Evolutionary conservation across 2,113 vertebrate genomes (phyloP).

Genomic region (human): DNA sequence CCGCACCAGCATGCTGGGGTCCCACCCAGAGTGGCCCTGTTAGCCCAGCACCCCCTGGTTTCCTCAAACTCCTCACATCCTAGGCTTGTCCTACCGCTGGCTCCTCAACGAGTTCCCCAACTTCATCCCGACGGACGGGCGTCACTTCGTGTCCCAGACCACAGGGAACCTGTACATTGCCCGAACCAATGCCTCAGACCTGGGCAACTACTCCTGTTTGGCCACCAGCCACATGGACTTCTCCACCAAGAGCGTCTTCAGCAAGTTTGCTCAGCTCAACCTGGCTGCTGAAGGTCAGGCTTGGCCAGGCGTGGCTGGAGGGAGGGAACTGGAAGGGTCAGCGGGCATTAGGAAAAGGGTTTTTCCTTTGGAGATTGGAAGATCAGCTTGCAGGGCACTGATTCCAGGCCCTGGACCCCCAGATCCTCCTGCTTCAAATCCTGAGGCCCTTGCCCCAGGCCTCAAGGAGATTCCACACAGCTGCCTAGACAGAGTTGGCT

Average conservation of each 20-base stretch:
- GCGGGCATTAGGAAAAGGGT: rapidly evolving
- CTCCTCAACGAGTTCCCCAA: conserved; percentile 95
- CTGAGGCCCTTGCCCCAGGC: not conserved
- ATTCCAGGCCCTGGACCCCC: too few relatives aligned
- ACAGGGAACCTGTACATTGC: conserved; percentile 97
- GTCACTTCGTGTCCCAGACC: conserved; percentile 95
- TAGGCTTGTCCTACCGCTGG: conserved; percentile 96
- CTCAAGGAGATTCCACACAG: not conserved
- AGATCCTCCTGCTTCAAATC: not conserved
- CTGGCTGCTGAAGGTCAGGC: conserved; percentile 91
- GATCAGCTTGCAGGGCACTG: not conserved
- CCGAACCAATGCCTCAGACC: conserved; percentile 90
- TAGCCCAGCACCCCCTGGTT: not conserved
- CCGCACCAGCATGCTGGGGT: not conserved
- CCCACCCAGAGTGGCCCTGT: not conserved
- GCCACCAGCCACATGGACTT: conserved; percentile 96
- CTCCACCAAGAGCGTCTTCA: conserved; percentile 97
- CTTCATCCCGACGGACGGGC: conserved; percentile 90
- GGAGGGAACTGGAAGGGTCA: not conserved
- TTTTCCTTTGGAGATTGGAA: not conserved
- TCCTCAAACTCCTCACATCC: not conserved
- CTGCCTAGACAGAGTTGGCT: not conserved
- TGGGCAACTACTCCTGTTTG: conserved; percentile 95
- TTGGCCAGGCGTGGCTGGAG: rapidly evolving
- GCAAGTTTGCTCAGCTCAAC: conserved; percentile 92